Base-by-base conservation (phyloP, 2,113 vertebrate species). In the Diphyllodes magnificus region DNA sequence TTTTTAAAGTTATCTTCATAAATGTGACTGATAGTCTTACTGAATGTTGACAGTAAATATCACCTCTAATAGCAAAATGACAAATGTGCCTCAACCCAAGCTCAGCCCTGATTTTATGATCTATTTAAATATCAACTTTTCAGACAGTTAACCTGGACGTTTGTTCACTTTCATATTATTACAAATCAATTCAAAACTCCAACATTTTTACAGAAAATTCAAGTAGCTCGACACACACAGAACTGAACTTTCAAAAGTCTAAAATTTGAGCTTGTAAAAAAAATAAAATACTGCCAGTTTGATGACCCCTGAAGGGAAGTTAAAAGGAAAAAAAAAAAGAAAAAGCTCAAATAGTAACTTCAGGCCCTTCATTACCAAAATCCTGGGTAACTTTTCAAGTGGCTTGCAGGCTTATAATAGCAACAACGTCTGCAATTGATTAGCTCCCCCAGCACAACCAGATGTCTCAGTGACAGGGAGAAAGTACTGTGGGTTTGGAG, bases 291-390 rank as follows among this genome's bases (percentile, higher is more conserved):
- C 25, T 81, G 80, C 51, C 44, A 95, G 66, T 64, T 93, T 91
- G 95, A 92, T 90, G 93, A 96, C 91, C 84, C 96, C 84, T 51
- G 50, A 89, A 93, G 84, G 93, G 91, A 70, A 75, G 87, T 93
- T 92, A 86, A 95, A 95, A 86, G 50, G 9, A 8, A 25, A 39
- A 68, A 40, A 79, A 79, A 65, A 51, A 85, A 73, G 10, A 66
- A 90, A 81, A 12, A 53, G 49, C 82, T 92, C 66, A 68, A 97
- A 93, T 88, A 97, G 95, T 92, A 95, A 96, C 93, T 97, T 86
- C 78, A 91, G 97, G 95, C 82, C 80, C 82, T 93, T 96, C 86
- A 95, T 97, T 97, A 97, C 82, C 89, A 84, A 96, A 96, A 90
- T 89, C 79, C 81, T 44, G 68, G 59, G 53, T 88, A 94, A 93